Conservation (phyloP, 2,797 vertebrate genomes). For the Falco columbarius region DNA sequence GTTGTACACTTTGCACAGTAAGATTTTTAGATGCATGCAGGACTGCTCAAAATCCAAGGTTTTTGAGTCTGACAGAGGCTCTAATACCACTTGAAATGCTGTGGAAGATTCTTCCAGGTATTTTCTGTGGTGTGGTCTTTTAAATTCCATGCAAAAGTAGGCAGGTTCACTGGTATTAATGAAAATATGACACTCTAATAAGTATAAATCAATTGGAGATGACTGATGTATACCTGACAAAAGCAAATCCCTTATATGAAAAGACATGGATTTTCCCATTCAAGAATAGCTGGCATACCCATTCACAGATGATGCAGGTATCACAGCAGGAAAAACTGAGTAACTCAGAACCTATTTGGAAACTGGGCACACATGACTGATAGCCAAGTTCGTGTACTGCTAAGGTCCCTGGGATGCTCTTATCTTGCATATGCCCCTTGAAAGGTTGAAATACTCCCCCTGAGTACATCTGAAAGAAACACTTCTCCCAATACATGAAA, state of each 20-base stretch:
- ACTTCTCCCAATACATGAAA: not conserved
- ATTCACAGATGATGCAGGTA: not conserved
- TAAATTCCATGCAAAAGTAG: not conserved
- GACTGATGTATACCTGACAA: not conserved
- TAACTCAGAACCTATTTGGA: not conserved
- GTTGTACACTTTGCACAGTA: not conserved
- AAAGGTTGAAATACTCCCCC: not conserved
- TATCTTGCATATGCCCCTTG: not conserved
- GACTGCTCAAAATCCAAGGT: not conserved
- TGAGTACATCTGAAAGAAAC: not conserved
- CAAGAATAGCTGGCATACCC: not conserved
- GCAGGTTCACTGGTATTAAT: not conserved
- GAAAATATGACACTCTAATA: not conserved
- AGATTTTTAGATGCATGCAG: not conserved
- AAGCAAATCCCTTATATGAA: not conserved
- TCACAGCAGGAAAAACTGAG: not conserved
- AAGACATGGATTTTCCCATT: not conserved
- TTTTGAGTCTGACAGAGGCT: not conserved
- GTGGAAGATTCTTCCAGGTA: not conserved
- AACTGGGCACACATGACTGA: not conserved
- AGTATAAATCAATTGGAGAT: not conserved
- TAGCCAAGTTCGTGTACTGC: not conserved
- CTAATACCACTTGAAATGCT: not conserved
- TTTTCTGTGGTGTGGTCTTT: not conserved
- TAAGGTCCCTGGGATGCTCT: not conserved